phyloP scores from a whole-genome alignment of 2,113 vertebrate species.

The Sterrhoptilus dennistouni region DNA sequence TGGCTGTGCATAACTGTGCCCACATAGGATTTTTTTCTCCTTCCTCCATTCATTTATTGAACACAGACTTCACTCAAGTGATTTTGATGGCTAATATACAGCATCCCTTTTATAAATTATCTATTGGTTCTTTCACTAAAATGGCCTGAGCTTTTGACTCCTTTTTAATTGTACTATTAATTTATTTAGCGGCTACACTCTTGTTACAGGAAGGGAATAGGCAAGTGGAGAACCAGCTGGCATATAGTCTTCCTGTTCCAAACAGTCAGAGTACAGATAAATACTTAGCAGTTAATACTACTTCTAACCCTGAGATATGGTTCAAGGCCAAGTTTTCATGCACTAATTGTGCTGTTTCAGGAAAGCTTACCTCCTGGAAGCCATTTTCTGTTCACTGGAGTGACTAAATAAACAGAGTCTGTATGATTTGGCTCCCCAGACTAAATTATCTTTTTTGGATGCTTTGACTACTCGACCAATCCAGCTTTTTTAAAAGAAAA shows the following conservation, averaged over 20 bases:
- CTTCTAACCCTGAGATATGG: constrained; percentile 38
- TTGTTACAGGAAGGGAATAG: background rate
- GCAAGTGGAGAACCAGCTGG: background rate
- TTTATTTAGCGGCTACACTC: background rate
- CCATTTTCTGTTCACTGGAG: background rate
- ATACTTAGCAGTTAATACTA: constrained; percentile 2
- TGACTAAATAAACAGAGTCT: constrained; percentile 39
- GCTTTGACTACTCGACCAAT: background rate
- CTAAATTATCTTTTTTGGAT: constrained; percentile 42
- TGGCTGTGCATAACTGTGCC: background rate
- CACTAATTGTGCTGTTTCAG: constrained; percentile 45
- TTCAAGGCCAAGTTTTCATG: constrained; percentile 43
- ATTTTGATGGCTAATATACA: background rate
- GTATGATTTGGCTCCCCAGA: constrained; percentile 3
- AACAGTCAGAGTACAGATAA: background rate
- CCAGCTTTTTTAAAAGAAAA: constrained; percentile 31
- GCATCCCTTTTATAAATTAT: background rate
- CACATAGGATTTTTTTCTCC: background rate
- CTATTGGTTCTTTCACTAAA: background rate
- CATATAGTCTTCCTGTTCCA: background rate
- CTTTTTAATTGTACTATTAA: background rate
- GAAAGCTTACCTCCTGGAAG: constrained; percentile 41
- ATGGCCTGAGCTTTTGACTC: background rate
- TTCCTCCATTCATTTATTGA: background rate
- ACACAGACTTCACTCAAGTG: background rate